A percentile compares a stretch with the other conserved stretches of the same genome.
Conservation (phyloP, 1,140 invertebrate genomes). For the Philotrypesis tridentata region DNA sequence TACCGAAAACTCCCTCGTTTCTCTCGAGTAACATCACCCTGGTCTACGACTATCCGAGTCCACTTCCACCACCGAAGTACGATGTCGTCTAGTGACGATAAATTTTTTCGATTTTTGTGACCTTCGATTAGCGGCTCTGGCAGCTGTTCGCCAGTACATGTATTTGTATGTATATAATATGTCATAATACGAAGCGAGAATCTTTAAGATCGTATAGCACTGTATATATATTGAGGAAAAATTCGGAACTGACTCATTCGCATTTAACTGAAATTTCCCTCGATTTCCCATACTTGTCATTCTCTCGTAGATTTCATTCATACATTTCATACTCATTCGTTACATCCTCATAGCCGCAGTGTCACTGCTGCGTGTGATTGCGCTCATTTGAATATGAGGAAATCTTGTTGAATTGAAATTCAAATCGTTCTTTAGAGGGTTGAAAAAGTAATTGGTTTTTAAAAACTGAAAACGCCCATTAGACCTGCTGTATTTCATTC, state of each 20-base stretch:
- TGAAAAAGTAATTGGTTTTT: too few relatives aligned
- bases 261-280: conserved; percentile 16
- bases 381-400: too few relatives aligned
- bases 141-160: not conserved
- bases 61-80: conserved; percentile 52
- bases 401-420: too few relatives aligned
- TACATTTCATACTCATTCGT: too few relatives aligned
- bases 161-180: too few relatives aligned
- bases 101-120: not conserved
- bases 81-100: conserved; percentile 36
- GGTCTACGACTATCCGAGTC: conserved; percentile 45
- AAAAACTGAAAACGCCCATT: too few relatives aligned
- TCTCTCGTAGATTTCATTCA: not conserved
- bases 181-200: too few relatives aligned
- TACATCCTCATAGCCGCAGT: too few relatives aligned
- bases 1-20: conserved; percentile 67
- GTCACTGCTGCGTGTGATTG: not conserved
- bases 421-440: too few relatives aligned
- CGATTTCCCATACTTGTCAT: not conserved
- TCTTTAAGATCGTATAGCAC: not conserved
- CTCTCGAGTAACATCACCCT: conserved; percentile 59
- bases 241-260: conserved; percentile 31
- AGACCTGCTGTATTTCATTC: too few relatives aligned
- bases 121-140: not conserved
- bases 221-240: not conserved